phyloP scores from a whole-genome alignment of 2,888 invertebrate genomes.

The Callimorpha dominula region DNA sequence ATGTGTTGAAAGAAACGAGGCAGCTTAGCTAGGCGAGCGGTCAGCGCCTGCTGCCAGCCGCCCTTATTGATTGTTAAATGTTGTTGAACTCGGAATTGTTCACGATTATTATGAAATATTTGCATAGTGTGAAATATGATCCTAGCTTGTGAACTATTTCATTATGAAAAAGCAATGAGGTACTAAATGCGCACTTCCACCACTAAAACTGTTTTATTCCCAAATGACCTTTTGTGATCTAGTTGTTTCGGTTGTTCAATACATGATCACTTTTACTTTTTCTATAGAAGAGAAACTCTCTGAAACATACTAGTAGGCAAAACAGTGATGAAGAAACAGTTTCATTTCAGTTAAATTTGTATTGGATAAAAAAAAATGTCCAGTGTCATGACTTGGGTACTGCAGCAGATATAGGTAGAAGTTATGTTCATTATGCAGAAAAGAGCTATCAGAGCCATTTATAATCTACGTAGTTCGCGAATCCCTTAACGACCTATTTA shows the following conservation, averaged over 20 bases:
- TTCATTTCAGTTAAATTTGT: no score
- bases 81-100: slow-evolving; percentile 58
- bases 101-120: slow-evolving; percentile 41
- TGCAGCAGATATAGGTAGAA: no score
- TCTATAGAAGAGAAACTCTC: no score
- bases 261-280: neutral
- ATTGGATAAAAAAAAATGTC: no score
- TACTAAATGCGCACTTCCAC: slow-evolving; percentile 3
- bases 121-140: slow-evolving; percentile 39
- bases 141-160: slow-evolving; percentile 22
- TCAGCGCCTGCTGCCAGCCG: slow-evolving; percentile 36
- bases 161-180: slow-evolving; percentile 11
- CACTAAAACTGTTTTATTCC: neutral
- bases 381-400: no score
- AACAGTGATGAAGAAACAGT: no score
- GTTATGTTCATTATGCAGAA: no score
- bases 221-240: neutral
- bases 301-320: no score
- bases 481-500: no score
- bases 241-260: neutral
- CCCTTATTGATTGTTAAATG: slow-evolving; percentile 59
- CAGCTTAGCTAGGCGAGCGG: slow-evolving; percentile 48
- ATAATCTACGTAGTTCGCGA: no score
- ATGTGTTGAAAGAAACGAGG: slow-evolving; percentile 76
- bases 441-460: no score